Evolutionary conservation across 2,113 vertebrate genomes (phyloP).

Genomic region (Zingel zingel): DNA sequence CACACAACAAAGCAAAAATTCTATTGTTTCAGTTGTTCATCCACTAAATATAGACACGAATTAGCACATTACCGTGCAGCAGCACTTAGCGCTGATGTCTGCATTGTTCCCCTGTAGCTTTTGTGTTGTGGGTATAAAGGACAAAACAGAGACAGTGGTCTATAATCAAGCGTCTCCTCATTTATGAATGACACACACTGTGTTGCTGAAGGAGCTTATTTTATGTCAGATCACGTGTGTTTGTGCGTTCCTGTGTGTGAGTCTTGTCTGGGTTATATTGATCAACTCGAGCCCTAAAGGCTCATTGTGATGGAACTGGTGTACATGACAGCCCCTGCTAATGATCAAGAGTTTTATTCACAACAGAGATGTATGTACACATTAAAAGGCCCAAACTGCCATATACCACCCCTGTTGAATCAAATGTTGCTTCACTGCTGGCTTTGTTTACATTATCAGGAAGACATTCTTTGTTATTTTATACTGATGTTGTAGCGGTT

Average conservation of each 20-base stretch:
- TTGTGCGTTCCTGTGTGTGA: conserved; percentile 29
- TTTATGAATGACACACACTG: conserved; percentile 67
- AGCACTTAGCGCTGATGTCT: conserved; percentile 56
- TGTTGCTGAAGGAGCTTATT: conserved; percentile 45
- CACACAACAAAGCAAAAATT: conserved; percentile 46
- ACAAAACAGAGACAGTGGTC: conserved; percentile 58
- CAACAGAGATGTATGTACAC: conserved; percentile 22
- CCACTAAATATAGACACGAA: conserved; percentile 54
- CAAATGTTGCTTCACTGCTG: conserved; percentile 21
- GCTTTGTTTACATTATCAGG: conserved; percentile 24
- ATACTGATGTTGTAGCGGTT: not conserved
- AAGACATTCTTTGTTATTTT: conserved; percentile 9
- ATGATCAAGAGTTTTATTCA: conserved; percentile 59
- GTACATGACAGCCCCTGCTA: conserved; percentile 55
- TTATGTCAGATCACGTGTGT: conserved; percentile 52
- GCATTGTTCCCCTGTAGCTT: conserved; percentile 58
- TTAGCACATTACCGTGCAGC: conserved; percentile 39
- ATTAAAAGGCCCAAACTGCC: conserved; percentile 12
- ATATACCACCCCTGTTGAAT: conserved; percentile 22
- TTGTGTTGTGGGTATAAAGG: conserved; percentile 64
- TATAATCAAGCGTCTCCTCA: conserved; percentile 60
- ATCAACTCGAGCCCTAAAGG: conserved; percentile 56
- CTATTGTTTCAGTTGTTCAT: conserved; percentile 49
- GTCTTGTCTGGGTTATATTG: conserved; percentile 53
- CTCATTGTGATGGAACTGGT: conserved; percentile 46